Percentiles rank a stretch among this genome's conserved stretches.
Evolutionary conservation across 2,113 vertebrate species (phyloP).

Genomic region (Sitta europaea): DNA sequence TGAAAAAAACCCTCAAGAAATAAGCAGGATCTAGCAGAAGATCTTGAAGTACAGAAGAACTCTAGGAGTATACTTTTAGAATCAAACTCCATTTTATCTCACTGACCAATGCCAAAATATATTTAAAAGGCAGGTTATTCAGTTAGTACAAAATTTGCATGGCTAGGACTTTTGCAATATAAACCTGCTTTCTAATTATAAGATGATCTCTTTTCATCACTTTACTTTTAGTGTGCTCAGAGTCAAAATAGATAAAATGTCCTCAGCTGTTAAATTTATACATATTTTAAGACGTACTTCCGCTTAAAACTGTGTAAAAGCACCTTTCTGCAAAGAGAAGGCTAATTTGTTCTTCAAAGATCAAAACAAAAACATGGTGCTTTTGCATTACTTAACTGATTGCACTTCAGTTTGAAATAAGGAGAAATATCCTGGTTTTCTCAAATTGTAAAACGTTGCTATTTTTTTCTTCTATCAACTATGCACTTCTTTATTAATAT

Average conservation of each 20-base stretch:
- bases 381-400: not conserved
- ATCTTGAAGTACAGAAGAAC: not conserved
- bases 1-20: not conserved
- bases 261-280: not conserved
- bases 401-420: not conserved
- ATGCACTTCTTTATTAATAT: not conserved
- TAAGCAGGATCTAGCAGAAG: not conserved
- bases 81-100: not conserved
- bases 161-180: not conserved
- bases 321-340: not conserved
- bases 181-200: not conserved
- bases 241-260: not conserved
- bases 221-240: not conserved
- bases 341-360: not conserved
- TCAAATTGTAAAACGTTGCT: accelerated
- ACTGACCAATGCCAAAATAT: not conserved
- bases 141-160: not conserved
- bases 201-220: not conserved
- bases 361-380: not conserved
- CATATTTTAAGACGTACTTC: not conserved
- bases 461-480: not conserved
- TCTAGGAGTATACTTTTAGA: not conserved
- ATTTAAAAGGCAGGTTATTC: not conserved
- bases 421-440: not conserved
- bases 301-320: not conserved